A percentile compares a stretch with the other conserved stretches of the same genome.
Evolutionary conservation across 2,797 vertebrate species (phyloP).

Genomic region (Pampus argenteus): DNA sequence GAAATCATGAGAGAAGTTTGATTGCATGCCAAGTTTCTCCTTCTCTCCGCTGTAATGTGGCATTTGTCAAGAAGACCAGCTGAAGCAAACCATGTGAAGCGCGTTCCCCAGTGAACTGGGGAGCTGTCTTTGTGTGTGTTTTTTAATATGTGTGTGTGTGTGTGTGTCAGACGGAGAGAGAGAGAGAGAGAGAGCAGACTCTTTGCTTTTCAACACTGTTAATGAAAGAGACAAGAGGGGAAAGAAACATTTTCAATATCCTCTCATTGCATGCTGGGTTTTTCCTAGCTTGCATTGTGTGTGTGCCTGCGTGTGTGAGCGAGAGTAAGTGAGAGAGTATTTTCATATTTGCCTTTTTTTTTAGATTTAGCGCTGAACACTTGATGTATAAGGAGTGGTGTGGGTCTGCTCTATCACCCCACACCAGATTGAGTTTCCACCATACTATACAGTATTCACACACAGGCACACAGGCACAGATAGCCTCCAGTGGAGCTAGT

Average conservation of each 20-base stretch:
- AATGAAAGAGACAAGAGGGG: constrained; percentile 80
- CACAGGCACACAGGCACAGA: constrained; percentile 49
- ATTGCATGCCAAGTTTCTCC: constrained; percentile 79
- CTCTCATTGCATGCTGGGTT: constrained; percentile 67
- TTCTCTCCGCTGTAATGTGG: constrained; percentile 76
- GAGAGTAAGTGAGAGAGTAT: constrained; percentile 18
- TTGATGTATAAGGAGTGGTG: constrained; percentile 72
- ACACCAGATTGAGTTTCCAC: constrained; percentile 79
- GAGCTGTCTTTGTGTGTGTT: constrained; percentile 58
- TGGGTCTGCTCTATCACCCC: constrained; percentile 71
- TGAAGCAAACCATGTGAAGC: constrained; percentile 82
- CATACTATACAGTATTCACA: constrained; percentile 58
- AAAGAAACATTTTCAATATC: constrained; percentile 81
- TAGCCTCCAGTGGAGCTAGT: constrained; percentile 71
- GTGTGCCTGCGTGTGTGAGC: constrained; percentile 14
- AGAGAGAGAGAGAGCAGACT: constrained; percentile 66
- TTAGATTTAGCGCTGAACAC: constrained; percentile 60
- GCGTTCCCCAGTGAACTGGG: constrained; percentile 65
- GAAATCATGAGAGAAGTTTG: constrained; percentile 84
- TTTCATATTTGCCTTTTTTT: constrained; percentile 57
- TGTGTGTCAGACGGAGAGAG: constrained; percentile 37
- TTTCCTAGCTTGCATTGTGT: constrained; percentile 48
- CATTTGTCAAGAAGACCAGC: constrained; percentile 84
- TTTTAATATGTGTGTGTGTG: constrained; percentile 32
- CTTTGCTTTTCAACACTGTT: constrained; percentile 79